Evolutionary conservation across 1,140 invertebrate genomes (phyloP), one percentile per base, ranked within the genome.

Genomic region (Hesperophylax magnus): DNA sequence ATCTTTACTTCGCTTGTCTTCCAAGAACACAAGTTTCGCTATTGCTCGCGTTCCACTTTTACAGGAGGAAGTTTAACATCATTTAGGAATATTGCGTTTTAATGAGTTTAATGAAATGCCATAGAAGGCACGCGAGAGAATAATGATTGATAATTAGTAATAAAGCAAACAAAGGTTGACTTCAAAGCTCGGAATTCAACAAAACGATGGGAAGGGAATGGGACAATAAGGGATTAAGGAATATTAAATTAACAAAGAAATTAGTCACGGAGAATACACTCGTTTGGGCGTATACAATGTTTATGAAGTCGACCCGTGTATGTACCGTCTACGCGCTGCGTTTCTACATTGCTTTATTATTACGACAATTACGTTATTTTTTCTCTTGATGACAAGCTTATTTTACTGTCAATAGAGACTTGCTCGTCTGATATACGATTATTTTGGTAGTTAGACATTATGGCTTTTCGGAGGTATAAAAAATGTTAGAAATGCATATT

Each of bases 211-310:
- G 72, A 71, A 34, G 34, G 47, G 77, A 34, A 18, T 53, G 63
- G 80, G 80, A 71, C 39, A 47, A 47, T 76, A 81, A 84, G 79
- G 82, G 79, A 77, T 79, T 84, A 79, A 78, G 71, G 79, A 75
- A 77, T 77, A 84, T 84, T 84, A 84, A 84, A 84, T 83, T 84
- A 81, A 81, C 82, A 84, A 84, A 84, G 82, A 81, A 84, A 84
- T 84, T 84, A 84, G 82, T 81, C 77, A 84, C 65, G 80, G 77
- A 63, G 53, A 76, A 54, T 56, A 63, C 39, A 1, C 39, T 47
- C 39, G 39, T 47, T 47, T 47, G 39, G 39, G 39, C 39, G 39
- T 6, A 14, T 0, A 47, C 39, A 47, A 47, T 14, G 39, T 47
- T 27, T 47, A 24, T 61, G 58, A 61, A 24, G 58, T 6, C 7